Evolutionary conservation across 2,113 vertebrate species (phyloP), one percentile per base, ranked within the genome.

Genomic region (Gracilinanus agilis): DNA sequence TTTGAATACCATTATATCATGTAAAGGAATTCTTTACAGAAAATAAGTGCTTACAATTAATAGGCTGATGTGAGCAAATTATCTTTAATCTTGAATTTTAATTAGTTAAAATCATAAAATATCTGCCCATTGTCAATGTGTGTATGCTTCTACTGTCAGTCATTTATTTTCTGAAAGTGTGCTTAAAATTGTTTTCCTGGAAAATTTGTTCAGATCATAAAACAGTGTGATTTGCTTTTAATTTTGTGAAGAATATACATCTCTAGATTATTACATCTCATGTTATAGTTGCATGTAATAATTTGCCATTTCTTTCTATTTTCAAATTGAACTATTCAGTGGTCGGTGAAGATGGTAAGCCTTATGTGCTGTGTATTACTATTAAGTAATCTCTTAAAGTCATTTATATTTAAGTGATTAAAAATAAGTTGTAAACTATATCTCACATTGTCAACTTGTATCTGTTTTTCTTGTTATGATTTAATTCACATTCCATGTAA

Each of bases 301-400:
- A 99, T 98, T 98, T 99, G 97, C 98, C 98, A 98, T 98, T 99
- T 98, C 98, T 98, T 99, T 99, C 98, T 99, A 98, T 98, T 99
- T 99, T 98, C 98, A 98, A 49, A 98, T 98, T 99, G 98, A 98
- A 98, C 98, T 98, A 98, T 98, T 98, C 99, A 99, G 99, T 99
- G 99, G 99, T 99, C 99, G 97, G 97, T 99, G 97, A 99, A 99
- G 99, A 99, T 98, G 99, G 99, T 99, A 99, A 99, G 99, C 98
- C 98, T 96, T 53, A 95, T 98, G 98, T 98, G 98, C 98, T 98
- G 98, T 99, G 97, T 99, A 98, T 97, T 98, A 98, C 98, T 98
- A 98, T 99, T 98, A 98, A 98, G 54, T 98, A 97, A 97, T 96
- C 92, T 97, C 55, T 95, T 98, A 97, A 96, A 94, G 98, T 97